Conservation (phyloP, 2,888 invertebrate species). For the Anodontia alba region DNA sequence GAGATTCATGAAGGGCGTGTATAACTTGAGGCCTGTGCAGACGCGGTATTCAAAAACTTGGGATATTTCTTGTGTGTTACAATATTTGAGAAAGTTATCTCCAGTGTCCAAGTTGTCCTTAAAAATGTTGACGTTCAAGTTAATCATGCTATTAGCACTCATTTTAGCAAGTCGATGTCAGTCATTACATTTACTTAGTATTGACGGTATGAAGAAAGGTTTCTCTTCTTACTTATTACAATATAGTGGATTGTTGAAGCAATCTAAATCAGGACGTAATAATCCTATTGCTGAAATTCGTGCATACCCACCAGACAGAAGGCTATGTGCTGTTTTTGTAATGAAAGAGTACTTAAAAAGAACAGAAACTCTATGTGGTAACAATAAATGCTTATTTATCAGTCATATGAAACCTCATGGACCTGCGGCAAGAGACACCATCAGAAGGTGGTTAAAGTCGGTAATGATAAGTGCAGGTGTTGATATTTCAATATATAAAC, state of each 20-base stretch:
- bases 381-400: neutral
- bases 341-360: neutral
- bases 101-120: neutral
- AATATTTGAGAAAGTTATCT: too few relatives aligned
- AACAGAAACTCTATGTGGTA: neutral
- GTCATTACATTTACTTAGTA: neutral
- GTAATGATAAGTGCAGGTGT: slow-evolving; percentile 19
- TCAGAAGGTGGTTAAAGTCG: slow-evolving; percentile 7
- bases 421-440: slow-evolving; percentile 3
- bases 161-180: neutral
- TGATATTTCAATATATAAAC: neutral
- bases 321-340: neutral
- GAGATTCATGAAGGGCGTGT: too few relatives aligned
- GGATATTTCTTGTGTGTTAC: slow-evolving; percentile 28
- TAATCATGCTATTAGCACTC: neutral
- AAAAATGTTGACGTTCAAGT: neutral
- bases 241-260: neutral
- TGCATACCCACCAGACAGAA: neutral
- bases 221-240: neutral
- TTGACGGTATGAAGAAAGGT: neutral
- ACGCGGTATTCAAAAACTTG: slow-evolving; percentile 10
- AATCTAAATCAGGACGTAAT: neutral
- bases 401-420: slow-evolving; percentile 6
- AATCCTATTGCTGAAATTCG: neutral
- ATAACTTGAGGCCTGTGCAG: neutral